Evolutionary conservation across 2,797 vertebrate genomes (phyloP), one percentile per base, ranked within the genome.

Genomic region (Ctenochaetus hawaiiensis): DNA sequence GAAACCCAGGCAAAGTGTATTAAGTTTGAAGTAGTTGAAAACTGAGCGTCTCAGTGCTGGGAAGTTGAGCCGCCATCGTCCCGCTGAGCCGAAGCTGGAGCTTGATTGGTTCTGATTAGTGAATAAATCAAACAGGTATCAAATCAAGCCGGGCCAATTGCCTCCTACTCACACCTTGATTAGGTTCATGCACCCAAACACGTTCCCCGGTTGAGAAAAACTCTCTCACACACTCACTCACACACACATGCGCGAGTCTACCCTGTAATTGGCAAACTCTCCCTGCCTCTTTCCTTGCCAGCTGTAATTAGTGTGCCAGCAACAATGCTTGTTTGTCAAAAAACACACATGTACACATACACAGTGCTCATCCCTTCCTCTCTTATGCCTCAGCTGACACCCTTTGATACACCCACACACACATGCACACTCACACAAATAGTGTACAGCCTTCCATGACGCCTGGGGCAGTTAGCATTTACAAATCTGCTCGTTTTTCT

Each of bases 51-150:
- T 90, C 87, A 4, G 69, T 6, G 88, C 80, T 11, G 82, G 20
- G 78, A 83, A 85, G 85, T 84, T 67, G 86, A 89, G 83, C 72
- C 39, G 69, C 1, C 59, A 75, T 79, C 81, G 79, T 81, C 90
- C 88, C 83, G 68, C 90, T 87, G 91, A 77, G 91, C 77, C 75
- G 0, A 44, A 72, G 90, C 88, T 61, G 84, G 88, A 89, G 89
- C 86, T 84, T 93, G 91, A 93, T 94, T 94, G 91, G 92, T 90
- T 92, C 83, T 94, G 93, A 94, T 94, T 90, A 92, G 89, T 71
- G 91, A 87, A 93, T 91, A 92, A 91, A 93, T 93, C 93, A 92
- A 89, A 93, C 92, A 89, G 89, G 88, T 92, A 93, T 94, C 94
- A 91, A 92, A 94, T 93, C 92, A 93, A 87, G 88, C 77, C 64